Conservation (phyloP, 2,797 vertebrate genomes). For the Gallinago stenura region DNA sequence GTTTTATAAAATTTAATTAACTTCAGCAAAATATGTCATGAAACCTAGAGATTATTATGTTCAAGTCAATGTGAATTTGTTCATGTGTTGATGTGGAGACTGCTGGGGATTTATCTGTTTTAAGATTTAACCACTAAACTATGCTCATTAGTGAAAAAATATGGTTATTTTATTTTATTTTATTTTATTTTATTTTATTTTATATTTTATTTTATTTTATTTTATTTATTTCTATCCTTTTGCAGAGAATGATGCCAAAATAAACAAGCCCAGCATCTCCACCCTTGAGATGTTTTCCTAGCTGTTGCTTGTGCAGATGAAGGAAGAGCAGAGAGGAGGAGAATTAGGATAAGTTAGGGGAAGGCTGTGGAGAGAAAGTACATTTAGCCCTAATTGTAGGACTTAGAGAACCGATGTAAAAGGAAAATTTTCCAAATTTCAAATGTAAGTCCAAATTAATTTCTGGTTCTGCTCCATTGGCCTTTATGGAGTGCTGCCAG, state of each 20-base stretch:
- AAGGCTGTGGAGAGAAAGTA: not conserved
- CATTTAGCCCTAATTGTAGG: not conserved
- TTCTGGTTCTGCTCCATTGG: not conserved
- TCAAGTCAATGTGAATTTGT: not conserved
- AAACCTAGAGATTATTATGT: not conserved
- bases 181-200: too few species aligned
- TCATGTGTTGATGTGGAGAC: not conserved
- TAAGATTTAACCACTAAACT: not conserved
- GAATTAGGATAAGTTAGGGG: not conserved
- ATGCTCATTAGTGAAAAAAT: accelerated
- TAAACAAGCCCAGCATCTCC: not conserved
- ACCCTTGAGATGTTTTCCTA: not conserved
- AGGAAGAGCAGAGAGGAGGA: not conserved
- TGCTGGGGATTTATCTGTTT: not conserved
- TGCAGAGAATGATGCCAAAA: not conserved
- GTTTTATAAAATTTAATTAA: not conserved
- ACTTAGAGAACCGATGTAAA: not conserved
- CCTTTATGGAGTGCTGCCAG: not conserved
- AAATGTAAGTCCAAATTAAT: not conserved
- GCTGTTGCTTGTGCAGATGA: not conserved
- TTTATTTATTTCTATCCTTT: not conserved
- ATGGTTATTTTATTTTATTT: not conserved
- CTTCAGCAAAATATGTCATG: not conserved
- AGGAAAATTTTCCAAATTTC: not conserved
- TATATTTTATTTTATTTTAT: too few species aligned